Base-by-base conservation (phyloP, 1,140 invertebrate genomes). In the Venturia canescens region DNA sequence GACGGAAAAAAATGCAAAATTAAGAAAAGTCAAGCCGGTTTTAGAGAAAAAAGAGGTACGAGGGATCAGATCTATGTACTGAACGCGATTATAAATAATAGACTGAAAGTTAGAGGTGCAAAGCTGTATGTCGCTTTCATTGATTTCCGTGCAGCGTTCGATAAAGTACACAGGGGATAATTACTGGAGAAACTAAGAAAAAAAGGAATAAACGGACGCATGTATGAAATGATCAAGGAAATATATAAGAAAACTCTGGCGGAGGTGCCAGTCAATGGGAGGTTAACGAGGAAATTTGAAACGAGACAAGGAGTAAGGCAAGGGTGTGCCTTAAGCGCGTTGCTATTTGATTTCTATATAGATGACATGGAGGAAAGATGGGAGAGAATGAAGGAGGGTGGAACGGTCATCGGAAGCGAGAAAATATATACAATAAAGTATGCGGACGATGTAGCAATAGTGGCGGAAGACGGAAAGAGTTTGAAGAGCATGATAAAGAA, bases 11-110 rank as follows among this genome's bases (percentile, higher is more conserved):
- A 75, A 78, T 31, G 50, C 29, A 26, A 66, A 53, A 50, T 7
- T 85, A 76, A 78, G 9, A 67, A 81, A 29, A 83, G 26, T 18
- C 80, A 81, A 44, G 77, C 78, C 72, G 80, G 78, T 6, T 83
- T 83, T 29, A 83, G 80, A 21, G 76, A 21, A 57, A 60, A 50
- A 5, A 82, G 72, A 67, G 74, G 69, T 2, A 79, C 78, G 7
- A 71, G 78, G 23, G 82, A 84, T 4, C 80, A 84, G 18, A 81
- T 84, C 29, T 82, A 81, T 60, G 44, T 63, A 13, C 1, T 18
- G 77, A 83, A 82, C 34, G 57, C 74, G 21, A 3, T 81, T n/a
- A 79, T 83, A 78, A 66, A 48, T 21, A 81, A 79, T 21, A 75
- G n/a, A 66, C 29, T 66, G 63, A 66, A 66, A n/a, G 6, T 3